Percentiles rank a stretch among this genome's conserved stretches.
Evolutionary conservation across 2,113 vertebrate genomes (phyloP).

Genomic region (Prunella fulvescens): DNA sequence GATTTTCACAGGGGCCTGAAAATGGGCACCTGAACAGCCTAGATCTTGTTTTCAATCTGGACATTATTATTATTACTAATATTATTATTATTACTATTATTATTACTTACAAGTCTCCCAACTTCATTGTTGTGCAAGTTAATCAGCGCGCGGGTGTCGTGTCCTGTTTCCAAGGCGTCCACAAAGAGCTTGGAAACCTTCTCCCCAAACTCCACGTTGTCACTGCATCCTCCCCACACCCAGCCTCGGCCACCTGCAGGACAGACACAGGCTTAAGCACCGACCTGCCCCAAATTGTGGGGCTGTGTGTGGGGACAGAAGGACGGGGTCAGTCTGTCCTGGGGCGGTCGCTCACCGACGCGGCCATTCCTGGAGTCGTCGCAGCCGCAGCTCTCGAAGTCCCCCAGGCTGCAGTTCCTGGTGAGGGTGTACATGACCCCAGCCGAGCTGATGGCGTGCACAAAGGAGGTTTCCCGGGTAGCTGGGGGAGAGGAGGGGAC

Average conservation of each 20-base stretch:
- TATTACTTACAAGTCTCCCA: conserved; percentile 84
- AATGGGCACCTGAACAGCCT: not conserved
- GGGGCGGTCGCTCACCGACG: conserved; percentile 67
- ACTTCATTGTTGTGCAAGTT: conserved; percentile 97
- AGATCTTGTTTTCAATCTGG: not conserved
- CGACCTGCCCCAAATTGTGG: not conserved
- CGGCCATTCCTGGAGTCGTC: conserved; percentile 90
- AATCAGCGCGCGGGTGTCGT: conserved; percentile 88
- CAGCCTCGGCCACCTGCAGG: conserved; percentile 88
- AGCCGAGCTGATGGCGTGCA: conserved; percentile 93
- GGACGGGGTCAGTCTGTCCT: fast-evolving
- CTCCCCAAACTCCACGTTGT: conserved; percentile 93
- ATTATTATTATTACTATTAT: not conserved
- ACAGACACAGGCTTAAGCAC: not conserved
- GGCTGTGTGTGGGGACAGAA: not conserved
- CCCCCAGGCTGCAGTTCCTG: conserved; percentile 96
- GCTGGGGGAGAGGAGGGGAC: conserved; percentile 68
- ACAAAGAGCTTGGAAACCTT: conserved; percentile 93
- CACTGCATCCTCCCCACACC: conserved; percentile 98
- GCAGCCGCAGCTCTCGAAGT: conserved; percentile 94
- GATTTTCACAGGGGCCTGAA: not conserved
- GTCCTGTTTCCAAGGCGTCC: conserved; percentile 90
- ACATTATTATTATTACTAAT: not conserved
- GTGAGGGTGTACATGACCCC: conserved; percentile 94
- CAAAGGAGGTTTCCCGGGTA: conserved; percentile 90